Conservation (phyloP, 1,140 invertebrate species). For the Dendrolimus kikuchii region DNA sequence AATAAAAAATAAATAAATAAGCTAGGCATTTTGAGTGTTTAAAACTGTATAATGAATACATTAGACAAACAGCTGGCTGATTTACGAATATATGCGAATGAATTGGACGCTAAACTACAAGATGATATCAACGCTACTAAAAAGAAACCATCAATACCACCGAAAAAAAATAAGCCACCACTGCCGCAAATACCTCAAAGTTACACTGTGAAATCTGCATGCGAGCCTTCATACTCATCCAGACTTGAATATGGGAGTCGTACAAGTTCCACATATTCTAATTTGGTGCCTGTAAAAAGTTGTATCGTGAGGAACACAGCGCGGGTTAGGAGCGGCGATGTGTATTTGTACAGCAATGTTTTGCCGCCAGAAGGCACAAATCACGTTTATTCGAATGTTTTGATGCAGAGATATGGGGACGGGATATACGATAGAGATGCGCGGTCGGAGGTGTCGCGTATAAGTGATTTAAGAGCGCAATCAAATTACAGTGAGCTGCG, state of each 20-base stretch:
- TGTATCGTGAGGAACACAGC: slow-evolving; percentile 67
- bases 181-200: slow-evolving; percentile 72
- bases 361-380: slow-evolving; percentile 62
- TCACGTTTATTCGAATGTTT: slow-evolving; percentile 71
- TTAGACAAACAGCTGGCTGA: slow-evolving; percentile 74
- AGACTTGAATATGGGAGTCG: slow-evolving; percentile 57
- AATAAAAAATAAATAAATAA: neutral
- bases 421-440: slow-evolving; percentile 69
- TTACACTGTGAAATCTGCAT: slow-evolving; percentile 62
- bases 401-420: slow-evolving; percentile 42
- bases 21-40: neutral
- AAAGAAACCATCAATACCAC: slow-evolving; percentile 59
- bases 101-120: slow-evolving; percentile 67
- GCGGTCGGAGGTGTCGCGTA: slow-evolving; percentile 47
- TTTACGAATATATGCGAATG: slow-evolving; percentile 71
- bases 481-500: slow-evolving; percentile 91
- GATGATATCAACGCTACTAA: slow-evolving; percentile 64
- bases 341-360: slow-evolving; percentile 72
- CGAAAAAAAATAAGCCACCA: slow-evolving; percentile 62
- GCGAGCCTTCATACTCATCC: slow-evolving; percentile 65
- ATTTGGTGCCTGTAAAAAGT: slow-evolving; percentile 65
- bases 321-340: slow-evolving; percentile 64
- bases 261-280: slow-evolving; percentile 63
- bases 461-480: slow-evolving; percentile 55
- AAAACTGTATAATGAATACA: slow-evolving; percentile 64